Evolutionary conservation across 2,888 invertebrate genomes (phyloP), one percentile per base, ranked within the genome.

Genomic region (Malachius bipustulatus): DNA sequence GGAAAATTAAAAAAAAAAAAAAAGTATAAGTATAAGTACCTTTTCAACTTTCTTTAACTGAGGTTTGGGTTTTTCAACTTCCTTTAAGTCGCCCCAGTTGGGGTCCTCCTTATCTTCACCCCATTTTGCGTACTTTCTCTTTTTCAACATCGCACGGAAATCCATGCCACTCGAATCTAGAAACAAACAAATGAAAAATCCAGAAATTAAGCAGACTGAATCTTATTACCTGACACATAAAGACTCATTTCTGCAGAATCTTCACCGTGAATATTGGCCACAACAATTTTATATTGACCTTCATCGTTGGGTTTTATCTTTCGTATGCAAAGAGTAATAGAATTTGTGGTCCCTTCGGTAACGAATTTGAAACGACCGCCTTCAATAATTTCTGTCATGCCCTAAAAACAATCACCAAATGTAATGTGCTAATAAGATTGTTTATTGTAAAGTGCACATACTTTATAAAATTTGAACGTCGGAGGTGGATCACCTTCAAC

Each of bases 261-360:
- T 59, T 90, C 88, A 39, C 97, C 97, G 56, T 93, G 88, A 47
- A 82, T 77, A 62, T 97, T 96, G 57, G 84, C 84, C 46, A 97
- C 77, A 46, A 88, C 81, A 54, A 94, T 73, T 60, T 82, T 89
- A 68, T 94, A 98, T 66, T 84, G 87, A 35, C 90, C 91, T 66
- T 97, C 96, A 77, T 98, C 98, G 55, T 88, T 87, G 30, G 91
- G 87, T 59, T 94, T 91, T 47, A 90, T 80, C 70, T 97, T 97
- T 51, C 89, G 78, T 70, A 98, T 90, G 60, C 91, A 90, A 42
- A 98, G 71, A 26, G 91, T 90, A 50, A 96, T 84, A 38, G 83
- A 78, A 57, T 89, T 91, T 39, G 81, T 82, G 52, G 91, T 88
- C 32, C 93, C 88, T 64, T 97, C 96, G 26, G 96, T 94, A 51